Evolutionary conservation across 2,888 invertebrate species (phyloP).

Genomic region (Cryptops parisi): DNA sequence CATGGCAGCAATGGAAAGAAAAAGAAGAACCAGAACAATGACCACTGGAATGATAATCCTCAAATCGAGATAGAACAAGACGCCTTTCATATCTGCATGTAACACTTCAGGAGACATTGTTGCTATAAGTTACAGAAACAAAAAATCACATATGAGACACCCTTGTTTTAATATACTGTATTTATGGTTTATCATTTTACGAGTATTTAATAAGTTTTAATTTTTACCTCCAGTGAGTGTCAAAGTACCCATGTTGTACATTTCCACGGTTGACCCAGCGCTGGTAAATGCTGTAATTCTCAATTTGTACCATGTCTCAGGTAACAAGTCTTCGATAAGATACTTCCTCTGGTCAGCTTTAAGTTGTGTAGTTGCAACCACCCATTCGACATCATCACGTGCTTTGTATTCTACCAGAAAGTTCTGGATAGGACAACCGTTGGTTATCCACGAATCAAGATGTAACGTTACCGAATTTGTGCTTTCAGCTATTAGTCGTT

Average conservation of each 20-base stretch:
- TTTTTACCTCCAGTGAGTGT: constrained; percentile 24
- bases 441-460: constrained; percentile 31
- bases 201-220: no score
- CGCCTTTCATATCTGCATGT: constrained; percentile 5
- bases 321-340: constrained; percentile 23
- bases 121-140: neutral
- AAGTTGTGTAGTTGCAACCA: constrained; percentile 23
- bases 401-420: constrained; percentile 31
- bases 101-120: constrained; percentile 13
- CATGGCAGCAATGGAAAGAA: constrained; percentile 4
- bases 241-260: constrained; percentile 26
- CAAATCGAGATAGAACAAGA: constrained; percentile 11
- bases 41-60: constrained; percentile 12
- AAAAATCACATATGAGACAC: neutral
- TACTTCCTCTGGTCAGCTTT: constrained; percentile 23
- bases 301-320: constrained; percentile 25
- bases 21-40: constrained; percentile 9
- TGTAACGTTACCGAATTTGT: constrained; percentile 33
- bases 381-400: constrained; percentile 20
- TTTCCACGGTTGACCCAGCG: constrained; percentile 25
- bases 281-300: constrained; percentile 25
- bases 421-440: constrained; percentile 33
- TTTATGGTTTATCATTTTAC: no score
- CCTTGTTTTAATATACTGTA: neutral
- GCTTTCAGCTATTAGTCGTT: constrained; percentile 30